A percentile compares a stretch with the other conserved stretches of the same genome.
phyloP scores from a whole-genome alignment of 2,113 vertebrate species.

The Toxostoma redivivum region DNA sequence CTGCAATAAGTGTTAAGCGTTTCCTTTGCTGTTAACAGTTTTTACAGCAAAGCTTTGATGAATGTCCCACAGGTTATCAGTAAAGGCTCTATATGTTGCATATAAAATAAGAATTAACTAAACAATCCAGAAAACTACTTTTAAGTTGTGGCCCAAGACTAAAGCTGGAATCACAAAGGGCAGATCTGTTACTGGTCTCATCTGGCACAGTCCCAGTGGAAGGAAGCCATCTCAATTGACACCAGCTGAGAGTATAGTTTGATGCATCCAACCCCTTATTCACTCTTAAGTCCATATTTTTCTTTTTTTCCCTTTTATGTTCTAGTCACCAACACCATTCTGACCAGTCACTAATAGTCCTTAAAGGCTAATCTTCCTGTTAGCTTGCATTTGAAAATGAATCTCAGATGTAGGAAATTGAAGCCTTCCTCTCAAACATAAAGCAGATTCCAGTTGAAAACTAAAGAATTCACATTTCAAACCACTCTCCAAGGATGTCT shows the following conservation, averaged over 20 bases:
- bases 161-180: background rate
- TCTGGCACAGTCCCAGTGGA: background rate
- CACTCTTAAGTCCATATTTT: background rate
- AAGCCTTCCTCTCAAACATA: slow-evolving; percentile 41
- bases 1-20: slow-evolving; percentile 43
- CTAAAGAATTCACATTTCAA: slow-evolving; percentile 24
- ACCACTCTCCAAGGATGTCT: background rate
- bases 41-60: slow-evolving; percentile 60
- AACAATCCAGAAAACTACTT: slow-evolving; percentile 41
- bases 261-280: background rate
- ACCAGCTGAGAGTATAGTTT: slow-evolving; percentile 13
- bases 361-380: slow-evolving; percentile 52
- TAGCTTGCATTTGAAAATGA: slow-evolving; percentile 52
- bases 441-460: slow-evolving; percentile 17
- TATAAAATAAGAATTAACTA: slow-evolving; percentile 48
- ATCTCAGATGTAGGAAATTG: slow-evolving; percentile 58
- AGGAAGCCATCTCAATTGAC: slow-evolving; percentile 18
- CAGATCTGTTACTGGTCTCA: background rate
- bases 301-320: background rate
- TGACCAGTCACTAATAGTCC: background rate
- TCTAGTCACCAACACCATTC: slow-evolving; percentile 28
- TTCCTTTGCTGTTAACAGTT: slow-evolving; percentile 53
- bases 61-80: slow-evolving; percentile 53
- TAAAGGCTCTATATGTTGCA: background rate
- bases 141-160: slow-evolving; percentile 26